phyloP scores from a whole-genome alignment of 2,888 invertebrate genomes.

The Drosophila atroscutellata region DNA sequence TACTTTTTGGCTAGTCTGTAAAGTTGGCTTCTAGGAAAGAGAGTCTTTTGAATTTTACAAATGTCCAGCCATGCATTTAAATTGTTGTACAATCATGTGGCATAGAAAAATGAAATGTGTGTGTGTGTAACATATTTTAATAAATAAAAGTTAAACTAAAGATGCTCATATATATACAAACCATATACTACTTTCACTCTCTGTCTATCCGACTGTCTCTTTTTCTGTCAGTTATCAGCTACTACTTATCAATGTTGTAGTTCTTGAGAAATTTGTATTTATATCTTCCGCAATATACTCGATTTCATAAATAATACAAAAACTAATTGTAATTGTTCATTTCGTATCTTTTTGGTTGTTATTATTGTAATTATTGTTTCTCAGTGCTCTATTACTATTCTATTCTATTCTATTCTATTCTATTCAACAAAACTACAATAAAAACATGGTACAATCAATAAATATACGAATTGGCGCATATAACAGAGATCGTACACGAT shows the following conservation, averaged over 20 bases:
- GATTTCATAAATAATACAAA: slow-evolving; percentile 34
- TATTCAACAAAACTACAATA: slow-evolving; percentile 35
- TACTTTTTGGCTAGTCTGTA: slow-evolving; percentile 12
- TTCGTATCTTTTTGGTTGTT: slow-evolving; percentile 28
- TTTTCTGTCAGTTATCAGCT: slow-evolving; percentile 53
- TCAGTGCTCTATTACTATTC: slow-evolving; percentile 31
- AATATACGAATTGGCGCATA: slow-evolving; percentile 64
- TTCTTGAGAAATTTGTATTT: slow-evolving; percentile 61
- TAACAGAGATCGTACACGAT: slow-evolving; percentile 37
- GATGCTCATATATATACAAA: slow-evolving; percentile 53
- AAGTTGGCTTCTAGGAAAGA: not conserved
- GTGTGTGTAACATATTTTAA: slow-evolving; percentile 49
- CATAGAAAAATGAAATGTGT: slow-evolving; percentile 33
- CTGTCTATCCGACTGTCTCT: slow-evolving; percentile 39
- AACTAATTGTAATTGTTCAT: slow-evolving; percentile 30
- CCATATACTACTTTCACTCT: slow-evolving; percentile 39
- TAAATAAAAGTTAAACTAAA: slow-evolving; percentile 25
- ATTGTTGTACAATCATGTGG: slow-evolving; percentile 21
- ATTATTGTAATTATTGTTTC: slow-evolving; percentile 13
- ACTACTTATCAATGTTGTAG: slow-evolving; percentile 71
- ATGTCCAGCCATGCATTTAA: slow-evolving; percentile 38
- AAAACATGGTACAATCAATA: slow-evolving; percentile 53
- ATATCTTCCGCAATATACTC: slow-evolving; percentile 50
- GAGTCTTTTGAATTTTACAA: not conserved
- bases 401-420: slow-evolving; percentile 27